Base-by-base conservation (phyloP, 2,797 vertebrate species). In the Lacerta agilis region DNA sequence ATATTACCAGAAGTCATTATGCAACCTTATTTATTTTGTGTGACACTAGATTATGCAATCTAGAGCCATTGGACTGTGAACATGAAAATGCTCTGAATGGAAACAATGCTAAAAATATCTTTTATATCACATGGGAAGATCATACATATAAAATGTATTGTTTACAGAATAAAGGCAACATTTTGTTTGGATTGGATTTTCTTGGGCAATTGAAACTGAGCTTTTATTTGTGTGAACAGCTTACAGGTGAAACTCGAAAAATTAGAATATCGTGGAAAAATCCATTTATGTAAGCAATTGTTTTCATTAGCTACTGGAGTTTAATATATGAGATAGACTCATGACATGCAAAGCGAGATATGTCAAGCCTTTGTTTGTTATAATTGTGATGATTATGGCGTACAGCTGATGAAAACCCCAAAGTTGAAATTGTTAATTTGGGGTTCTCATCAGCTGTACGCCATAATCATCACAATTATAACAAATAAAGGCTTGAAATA, bases 41-140 rank as follows among this genome's bases (percentile, higher is more conserved):
- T 87, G 92, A 92, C 89, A 94, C 91, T 92, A 82, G 89, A 92
- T 94, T 95, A 94, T 93, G 91, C 91, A 94, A 92, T 95, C 88
- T 92, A 86, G 90, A 94, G 91, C 90, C 92, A 89, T 67, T 88
- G 91, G 93, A 96, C 90, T 89, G 91, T 93, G 92, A 92, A 82
- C 29, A 45, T 92, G 90, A 87, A 93, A 91, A 91, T 85, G 82
- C 89, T 91, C 17, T 92, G 76, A 92, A 82, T 93, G 86, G 93
- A 33, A 93, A 91, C 84, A 88, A 85, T 92, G 87, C 93, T 94
- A 91, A 94, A 94, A 96, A 94, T 94, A 94, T 86, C 88, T 90
- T 91, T 25, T 87, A 76, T 77, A 89, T 93, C 33, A 82, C 5
- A 27, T 82, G 38, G 38, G 11, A 82, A 33, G 29, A 36, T 25